Conservation (phyloP, 92 coral and sea anemone species). For the Parazoanthus darwini region DNA sequence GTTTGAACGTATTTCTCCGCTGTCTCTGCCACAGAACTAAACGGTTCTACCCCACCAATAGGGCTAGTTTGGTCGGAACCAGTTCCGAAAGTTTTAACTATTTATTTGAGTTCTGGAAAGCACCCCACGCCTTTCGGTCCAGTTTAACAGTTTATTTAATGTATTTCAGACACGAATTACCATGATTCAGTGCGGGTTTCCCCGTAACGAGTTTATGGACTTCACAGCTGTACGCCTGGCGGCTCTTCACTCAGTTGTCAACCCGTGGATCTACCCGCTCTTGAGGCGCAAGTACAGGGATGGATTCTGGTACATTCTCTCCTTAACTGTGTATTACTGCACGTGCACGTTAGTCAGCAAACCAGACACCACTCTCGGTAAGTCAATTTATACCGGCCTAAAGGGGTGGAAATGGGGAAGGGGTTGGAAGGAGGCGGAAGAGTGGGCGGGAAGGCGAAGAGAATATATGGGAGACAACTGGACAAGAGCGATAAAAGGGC, state of each 20-base stretch:
- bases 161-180: conserved; percentile 68
- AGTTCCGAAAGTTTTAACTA: too few species aligned
- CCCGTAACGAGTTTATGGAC: conserved; percentile 81
- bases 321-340: conserved; percentile 62
- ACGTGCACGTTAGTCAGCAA: conserved; percentile 76
- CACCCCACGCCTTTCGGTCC: neutral
- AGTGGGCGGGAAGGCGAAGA: neutral
- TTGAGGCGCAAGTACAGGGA: conserved; percentile 91
- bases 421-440: neutral
- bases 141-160: neutral
- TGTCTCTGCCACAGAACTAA: too few species aligned
- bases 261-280: conserved; percentile 92
- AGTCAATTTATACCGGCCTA: neutral
- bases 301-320: conserved; percentile 85
- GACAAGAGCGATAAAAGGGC: neutral
- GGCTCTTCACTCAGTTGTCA: conserved; percentile 83
- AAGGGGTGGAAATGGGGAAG: neutral
- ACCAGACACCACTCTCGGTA: conserved; percentile 77
- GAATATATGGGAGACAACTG: neutral
- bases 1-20: too few species aligned
- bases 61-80: too few species aligned
- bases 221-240: conserved; percentile 89
- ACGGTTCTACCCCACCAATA: too few species aligned
- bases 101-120: neutral
- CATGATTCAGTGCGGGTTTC: conserved; percentile 83